Evolutionary conservation across 2,113 vertebrate genomes (phyloP).

Genomic region (Leuciscus idus): DNA sequence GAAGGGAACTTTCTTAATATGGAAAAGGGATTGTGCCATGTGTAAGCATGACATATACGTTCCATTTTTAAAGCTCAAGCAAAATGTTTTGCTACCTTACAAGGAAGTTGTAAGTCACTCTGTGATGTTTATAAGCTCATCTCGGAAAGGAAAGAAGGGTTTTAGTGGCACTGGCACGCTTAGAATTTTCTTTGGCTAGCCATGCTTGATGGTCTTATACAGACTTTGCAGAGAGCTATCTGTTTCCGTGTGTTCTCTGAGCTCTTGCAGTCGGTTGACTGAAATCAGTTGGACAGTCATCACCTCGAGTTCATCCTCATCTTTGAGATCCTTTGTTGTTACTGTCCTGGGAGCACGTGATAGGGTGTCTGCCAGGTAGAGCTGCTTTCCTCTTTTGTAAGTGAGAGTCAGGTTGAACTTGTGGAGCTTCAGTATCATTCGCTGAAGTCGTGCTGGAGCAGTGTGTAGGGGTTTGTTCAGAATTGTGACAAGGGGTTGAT

Average conservation of each 20-base stretch:
- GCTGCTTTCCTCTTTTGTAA: too few species aligned
- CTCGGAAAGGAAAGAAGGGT: background rate
- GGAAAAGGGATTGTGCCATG: too few species aligned
- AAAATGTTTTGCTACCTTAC: too few species aligned
- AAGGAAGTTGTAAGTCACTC: too few species aligned
- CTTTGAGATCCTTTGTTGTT: background rate
- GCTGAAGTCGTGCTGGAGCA: background rate
- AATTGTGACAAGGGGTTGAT: background rate
- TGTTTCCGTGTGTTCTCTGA: background rate
- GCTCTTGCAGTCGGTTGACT: background rate
- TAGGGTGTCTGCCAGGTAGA: conserved; percentile 31
- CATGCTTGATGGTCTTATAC: background rate
- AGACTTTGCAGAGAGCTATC: background rate
- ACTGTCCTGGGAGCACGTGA: conserved; percentile 12
- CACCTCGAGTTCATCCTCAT: background rate
- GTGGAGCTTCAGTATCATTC: conserved; percentile 25
- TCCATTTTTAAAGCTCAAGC: too few species aligned
- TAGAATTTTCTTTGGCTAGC: background rate
- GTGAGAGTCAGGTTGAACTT: conserved; percentile 12
- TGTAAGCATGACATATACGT: too few species aligned
- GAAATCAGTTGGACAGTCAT: background rate
- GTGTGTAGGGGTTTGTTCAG: background rate
- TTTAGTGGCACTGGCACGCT: background rate
- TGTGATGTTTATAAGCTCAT: background rate
- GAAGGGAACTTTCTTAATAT: too few species aligned